Evolutionary conservation across 1,140 invertebrate genomes (phyloP).

Genomic region (Brevipalpus yothersi): DNA sequence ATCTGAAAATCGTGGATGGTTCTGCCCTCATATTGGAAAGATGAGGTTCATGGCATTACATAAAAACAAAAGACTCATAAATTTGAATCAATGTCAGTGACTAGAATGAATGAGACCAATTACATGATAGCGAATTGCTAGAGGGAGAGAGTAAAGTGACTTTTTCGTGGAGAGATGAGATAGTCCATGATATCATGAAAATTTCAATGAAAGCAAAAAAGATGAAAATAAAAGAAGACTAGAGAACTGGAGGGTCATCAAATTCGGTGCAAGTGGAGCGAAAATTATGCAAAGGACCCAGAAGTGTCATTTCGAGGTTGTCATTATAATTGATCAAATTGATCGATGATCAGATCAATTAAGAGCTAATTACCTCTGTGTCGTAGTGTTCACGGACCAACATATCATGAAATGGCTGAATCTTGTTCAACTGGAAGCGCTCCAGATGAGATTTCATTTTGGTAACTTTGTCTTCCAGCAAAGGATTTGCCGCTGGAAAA

Average conservation of each 20-base stretch:
- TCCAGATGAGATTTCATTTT: conserved; percentile 65
- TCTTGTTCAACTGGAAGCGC: conserved; percentile 55
- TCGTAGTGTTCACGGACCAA: conserved; percentile 13
- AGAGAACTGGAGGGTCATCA: not conserved
- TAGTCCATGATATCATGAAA: too few species aligned
- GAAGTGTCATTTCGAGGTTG: not conserved
- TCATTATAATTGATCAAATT: not conserved
- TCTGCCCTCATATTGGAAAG: too few species aligned
- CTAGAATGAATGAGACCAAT: too few species aligned
- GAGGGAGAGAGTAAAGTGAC: too few species aligned
- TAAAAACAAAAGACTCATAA: too few species aligned
- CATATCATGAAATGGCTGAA: conserved; percentile 33
- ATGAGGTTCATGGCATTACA: too few species aligned
- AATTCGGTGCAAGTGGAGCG: not conserved
- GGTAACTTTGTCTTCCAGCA: conserved; percentile 45
- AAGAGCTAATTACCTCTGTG: conserved; percentile 1
- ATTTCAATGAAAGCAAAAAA: not conserved
- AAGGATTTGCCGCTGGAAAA: conserved; percentile 58
- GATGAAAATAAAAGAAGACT: not conserved
- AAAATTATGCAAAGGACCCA: not conserved
- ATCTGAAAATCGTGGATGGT: too few species aligned
- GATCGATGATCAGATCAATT: too few species aligned
- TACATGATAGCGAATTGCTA: too few species aligned
- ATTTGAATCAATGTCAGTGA: too few species aligned
- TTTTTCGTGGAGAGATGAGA: too few species aligned